Conservation (phyloP, 2,888 invertebrate species). For the Chymomyza procnemis region DNA sequence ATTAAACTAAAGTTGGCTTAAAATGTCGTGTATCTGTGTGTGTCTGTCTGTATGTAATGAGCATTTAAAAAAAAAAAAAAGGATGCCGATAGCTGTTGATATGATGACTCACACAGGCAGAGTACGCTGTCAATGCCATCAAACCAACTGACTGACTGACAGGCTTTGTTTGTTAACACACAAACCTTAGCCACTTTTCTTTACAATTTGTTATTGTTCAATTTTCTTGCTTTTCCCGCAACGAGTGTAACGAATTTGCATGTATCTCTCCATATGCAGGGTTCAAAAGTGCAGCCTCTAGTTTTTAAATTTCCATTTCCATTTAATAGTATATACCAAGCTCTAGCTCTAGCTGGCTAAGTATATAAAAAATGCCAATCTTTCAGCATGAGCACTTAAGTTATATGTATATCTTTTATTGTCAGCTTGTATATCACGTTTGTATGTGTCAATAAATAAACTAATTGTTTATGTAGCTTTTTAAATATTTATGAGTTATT, state of each 20-base stretch:
- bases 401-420: background rate
- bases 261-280: conserved; percentile 40
- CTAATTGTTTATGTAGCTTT: conserved; percentile 70
- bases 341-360: background rate
- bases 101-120: background rate
- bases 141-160: conserved; percentile 51
- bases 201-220: conserved; percentile 7
- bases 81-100: conserved; percentile 39
- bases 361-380: background rate
- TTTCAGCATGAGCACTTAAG: conserved; percentile 2
- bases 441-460: conserved; percentile 61
- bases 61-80: conserved; percentile 16
- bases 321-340: background rate
- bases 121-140: conserved; percentile 16
- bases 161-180: conserved; percentile 53
- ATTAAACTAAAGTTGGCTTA: conserved; percentile 22
- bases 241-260: conserved; percentile 71
- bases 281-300: background rate
- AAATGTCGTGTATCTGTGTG: conserved; percentile 19
- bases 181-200: conserved; percentile 28
- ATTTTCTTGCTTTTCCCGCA: conserved; percentile 48
- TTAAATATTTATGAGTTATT: conserved; percentile 63
- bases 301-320: background rate
- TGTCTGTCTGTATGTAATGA: conserved; percentile 13
- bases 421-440: background rate